Conservation (phyloP, 2,888 invertebrate genomes). For the Carcina quercana region DNA sequence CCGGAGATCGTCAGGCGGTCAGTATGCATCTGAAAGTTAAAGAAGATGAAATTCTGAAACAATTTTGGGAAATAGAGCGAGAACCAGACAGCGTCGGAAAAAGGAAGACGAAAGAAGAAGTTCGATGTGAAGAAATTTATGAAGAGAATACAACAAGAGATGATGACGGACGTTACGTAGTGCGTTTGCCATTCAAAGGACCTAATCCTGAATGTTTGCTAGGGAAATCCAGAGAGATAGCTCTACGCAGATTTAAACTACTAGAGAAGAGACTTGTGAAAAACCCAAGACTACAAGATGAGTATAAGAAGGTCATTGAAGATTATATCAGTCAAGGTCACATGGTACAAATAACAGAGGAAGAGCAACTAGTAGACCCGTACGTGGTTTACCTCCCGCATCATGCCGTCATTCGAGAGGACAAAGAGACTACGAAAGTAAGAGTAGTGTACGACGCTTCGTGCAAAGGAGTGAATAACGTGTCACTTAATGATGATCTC, state of each 20-base stretch:
- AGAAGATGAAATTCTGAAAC: slow-evolving; percentile 16
- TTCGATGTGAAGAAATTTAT: slow-evolving; percentile 9
- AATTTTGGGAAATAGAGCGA: slow-evolving; percentile 18
- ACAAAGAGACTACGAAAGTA: too few species aligned
- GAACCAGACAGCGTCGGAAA: slow-evolving; percentile 12
- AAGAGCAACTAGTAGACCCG: slow-evolving; percentile 1
- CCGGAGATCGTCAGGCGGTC: not conserved
- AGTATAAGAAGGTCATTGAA: slow-evolving; percentile 14
- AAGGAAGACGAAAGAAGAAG: slow-evolving; percentile 7
- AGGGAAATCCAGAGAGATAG: slow-evolving; percentile 11
- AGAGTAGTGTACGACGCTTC: not conserved
- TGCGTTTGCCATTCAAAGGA: slow-evolving; percentile 12
- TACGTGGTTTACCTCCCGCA: too few species aligned
- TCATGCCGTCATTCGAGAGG: too few species aligned
- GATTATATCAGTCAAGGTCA: slow-evolving; percentile 12
- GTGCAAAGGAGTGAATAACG: not conserved
- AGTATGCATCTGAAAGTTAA: slow-evolving; percentile 14
- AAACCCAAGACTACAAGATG: slow-evolving; percentile 5
- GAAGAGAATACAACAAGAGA: slow-evolving; percentile 8
- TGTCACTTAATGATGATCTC: slow-evolving; percentile 15
- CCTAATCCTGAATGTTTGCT: slow-evolving; percentile 11
- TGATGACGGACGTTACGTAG: slow-evolving; percentile 11
- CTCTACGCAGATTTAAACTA: slow-evolving; percentile 7
- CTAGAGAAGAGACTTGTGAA: slow-evolving; percentile 9
- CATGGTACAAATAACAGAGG: slow-evolving; percentile 6